Conservation (phyloP, 2,797 vertebrate genomes). For the Sphenodon punctatus region DNA sequence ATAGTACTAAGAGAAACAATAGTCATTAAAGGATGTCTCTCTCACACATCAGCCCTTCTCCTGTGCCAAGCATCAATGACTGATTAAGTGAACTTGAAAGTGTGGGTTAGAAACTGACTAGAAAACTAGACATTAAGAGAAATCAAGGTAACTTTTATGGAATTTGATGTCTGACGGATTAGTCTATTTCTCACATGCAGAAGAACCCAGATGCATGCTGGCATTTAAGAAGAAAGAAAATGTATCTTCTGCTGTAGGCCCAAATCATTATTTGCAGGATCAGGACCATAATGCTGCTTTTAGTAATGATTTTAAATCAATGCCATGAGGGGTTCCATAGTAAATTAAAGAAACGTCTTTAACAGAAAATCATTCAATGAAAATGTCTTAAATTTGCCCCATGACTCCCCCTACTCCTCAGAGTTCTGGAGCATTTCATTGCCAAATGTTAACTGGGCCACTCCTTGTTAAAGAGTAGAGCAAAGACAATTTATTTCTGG, state of each 20-base stretch:
- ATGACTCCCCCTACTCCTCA: neutral
- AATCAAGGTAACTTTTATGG: neutral
- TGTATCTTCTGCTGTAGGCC: neutral
- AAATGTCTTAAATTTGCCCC: neutral
- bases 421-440: conserved; percentile 8
- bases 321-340: neutral
- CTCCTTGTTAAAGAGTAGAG: neutral
- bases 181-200: neutral
- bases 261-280: neutral
- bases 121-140: neutral
- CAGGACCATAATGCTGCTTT: neutral
- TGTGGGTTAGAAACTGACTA: neutral
- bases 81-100: neutral
- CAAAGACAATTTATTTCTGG: conserved; percentile 21
- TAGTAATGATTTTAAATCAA: neutral
- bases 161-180: neutral
- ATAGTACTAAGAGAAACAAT: neutral
- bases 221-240: no score
- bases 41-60: conserved; percentile 13
- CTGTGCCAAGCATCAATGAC: neutral
- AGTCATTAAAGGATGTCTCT: neutral
- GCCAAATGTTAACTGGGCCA: neutral
- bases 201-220: neutral
- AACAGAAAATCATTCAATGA: neutral
- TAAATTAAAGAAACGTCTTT: neutral